A percentile compares a stretch with the other conserved stretches of the same genome.
phyloP scores from a whole-genome alignment of 2,113 vertebrate genomes.

The Pedionomus torquatus region DNA sequence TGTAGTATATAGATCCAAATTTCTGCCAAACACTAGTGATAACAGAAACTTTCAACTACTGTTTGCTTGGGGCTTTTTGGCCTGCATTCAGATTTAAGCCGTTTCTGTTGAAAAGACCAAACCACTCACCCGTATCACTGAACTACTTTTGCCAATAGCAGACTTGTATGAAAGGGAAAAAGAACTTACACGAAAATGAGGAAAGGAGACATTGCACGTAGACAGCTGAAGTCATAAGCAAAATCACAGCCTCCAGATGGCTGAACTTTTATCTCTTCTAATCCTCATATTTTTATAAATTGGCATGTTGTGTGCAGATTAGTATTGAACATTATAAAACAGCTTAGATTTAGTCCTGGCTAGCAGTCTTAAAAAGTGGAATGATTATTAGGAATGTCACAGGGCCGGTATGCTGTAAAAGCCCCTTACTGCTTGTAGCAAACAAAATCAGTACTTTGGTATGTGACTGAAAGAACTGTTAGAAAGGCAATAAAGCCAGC shows the following conservation, averaged over 20 bases:
- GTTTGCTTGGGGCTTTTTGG: not conserved
- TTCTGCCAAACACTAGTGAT: not conserved
- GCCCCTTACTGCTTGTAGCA: not conserved
- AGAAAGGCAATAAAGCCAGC: not conserved
- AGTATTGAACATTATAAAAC: slow-evolving; percentile 31
- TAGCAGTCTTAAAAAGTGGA: slow-evolving; percentile 11
- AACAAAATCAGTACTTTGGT: not conserved
- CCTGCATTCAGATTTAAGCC: not conserved
- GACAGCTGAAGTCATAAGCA: slow-evolving; percentile 44
- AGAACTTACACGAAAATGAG: not conserved
- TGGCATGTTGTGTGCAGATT: slow-evolving; percentile 19
- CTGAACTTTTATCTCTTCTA: slow-evolving; percentile 55
- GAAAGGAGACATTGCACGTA: slow-evolving; percentile 2
- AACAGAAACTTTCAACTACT: not conserved
- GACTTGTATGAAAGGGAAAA: not conserved
- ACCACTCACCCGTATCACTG: not conserved
- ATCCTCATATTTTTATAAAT: slow-evolving; percentile 56
- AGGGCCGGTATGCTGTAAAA: not conserved
- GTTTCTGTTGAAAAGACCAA: not conserved
- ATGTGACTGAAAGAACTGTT: not conserved
- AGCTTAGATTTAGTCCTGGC: slow-evolving; percentile 24
- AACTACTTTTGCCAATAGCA: not conserved
- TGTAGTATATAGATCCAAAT: not conserved
- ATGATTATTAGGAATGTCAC: slow-evolving; percentile 3
- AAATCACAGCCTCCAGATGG: slow-evolving; percentile 55